Evolutionary conservation across 2,888 invertebrate genomes (phyloP), one percentile per base, ranked within the genome.

Genomic region (Melanotus villosus): DNA sequence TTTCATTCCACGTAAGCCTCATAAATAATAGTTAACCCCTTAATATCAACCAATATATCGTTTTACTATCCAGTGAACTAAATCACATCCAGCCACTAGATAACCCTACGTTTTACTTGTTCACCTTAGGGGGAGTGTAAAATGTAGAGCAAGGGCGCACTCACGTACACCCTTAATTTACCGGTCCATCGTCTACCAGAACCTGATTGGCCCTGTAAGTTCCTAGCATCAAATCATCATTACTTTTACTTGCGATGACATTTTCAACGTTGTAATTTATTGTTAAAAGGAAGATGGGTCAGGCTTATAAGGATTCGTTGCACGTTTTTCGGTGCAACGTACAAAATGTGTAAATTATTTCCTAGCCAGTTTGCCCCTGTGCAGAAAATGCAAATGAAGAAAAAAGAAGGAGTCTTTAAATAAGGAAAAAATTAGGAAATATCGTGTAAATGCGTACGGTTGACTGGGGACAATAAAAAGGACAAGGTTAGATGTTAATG

Each of bases 161-260:
- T 54, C 70, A 70, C 70, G 70, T 70, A 63, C 58, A 43, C 23
- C 63, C 62, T 66, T 66, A 70, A 66, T 66, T 63, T 58, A 63
- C 52, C 52, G 56, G 60, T 56, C 50, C 60, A 57, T 69, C 60
- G 62, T 68, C 57, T 63, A 38, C 56, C 50, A 30, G 30, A 14
- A 32, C 41, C 63, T 68, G 68, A 68, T 68, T 68, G 68, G 65
- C 26, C 43, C 47, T 30, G 45, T 59, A 45, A 58, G 64, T 62
- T 54, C 41, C 58, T 52, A 56, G 71, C 68, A 73, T 75, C 75
- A 73, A 75, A 75, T 75, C 71, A 75, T 73, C 75, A 73, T 75
- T 74, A 75, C 70, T 75, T 75, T 75, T 72, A 73, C 73, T 73
- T 70, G 70, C 68, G 65, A 68, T 70, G 73, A 73, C 73, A 65